A percentile compares a stretch with the other conserved stretches of the same genome.
These are phyloP conservation scores for Accipiter badius DNA, from an alignment of 2,797 vertebrate species.

Conservation along the genomic window DNA sequence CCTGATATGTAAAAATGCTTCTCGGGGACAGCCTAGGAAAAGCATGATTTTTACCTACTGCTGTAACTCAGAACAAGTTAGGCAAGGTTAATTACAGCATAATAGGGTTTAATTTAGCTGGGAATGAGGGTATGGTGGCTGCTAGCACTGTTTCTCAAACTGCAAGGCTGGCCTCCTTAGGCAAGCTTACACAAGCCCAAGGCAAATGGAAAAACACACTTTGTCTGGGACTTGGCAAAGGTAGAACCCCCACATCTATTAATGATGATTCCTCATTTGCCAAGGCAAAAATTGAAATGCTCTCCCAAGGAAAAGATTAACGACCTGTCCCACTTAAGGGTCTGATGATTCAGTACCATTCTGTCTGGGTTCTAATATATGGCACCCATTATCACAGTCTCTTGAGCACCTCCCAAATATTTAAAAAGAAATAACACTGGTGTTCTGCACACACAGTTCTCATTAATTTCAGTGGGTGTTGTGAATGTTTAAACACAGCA, in stretches of 20 bases:
- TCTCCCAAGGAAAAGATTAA: conserved; percentile 54
- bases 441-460: conserved; percentile 42
- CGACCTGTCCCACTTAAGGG: not conserved
- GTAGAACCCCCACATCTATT: conserved; percentile 36
- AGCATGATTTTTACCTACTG: conserved; percentile 38
- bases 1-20: conserved; percentile 3
- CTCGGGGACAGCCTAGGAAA: not conserved
- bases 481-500: conserved; percentile 34
- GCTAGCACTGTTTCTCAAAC: conserved; percentile 67
- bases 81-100: conserved; percentile 65
- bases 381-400: conserved; percentile 34
- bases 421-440: conserved; percentile 47
- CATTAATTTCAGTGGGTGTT: conserved; percentile 48
- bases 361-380: conserved; percentile 45
- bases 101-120: conserved; percentile 69
- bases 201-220: conserved; percentile 61
- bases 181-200: conserved; percentile 69
- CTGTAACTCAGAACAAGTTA: conserved; percentile 66
- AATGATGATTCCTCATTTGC: conserved; percentile 57
- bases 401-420: conserved; percentile 41
- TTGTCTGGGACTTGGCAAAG: conserved; percentile 59
- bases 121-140: conserved; percentile 59
- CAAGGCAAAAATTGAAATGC: conserved; percentile 47
- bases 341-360: conserved; percentile 52
- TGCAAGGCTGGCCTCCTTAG: conserved; percentile 45